Evolutionary conservation across 2,888 invertebrate species (phyloP).

Genomic region (Meiosimyza decipiens): DNA sequence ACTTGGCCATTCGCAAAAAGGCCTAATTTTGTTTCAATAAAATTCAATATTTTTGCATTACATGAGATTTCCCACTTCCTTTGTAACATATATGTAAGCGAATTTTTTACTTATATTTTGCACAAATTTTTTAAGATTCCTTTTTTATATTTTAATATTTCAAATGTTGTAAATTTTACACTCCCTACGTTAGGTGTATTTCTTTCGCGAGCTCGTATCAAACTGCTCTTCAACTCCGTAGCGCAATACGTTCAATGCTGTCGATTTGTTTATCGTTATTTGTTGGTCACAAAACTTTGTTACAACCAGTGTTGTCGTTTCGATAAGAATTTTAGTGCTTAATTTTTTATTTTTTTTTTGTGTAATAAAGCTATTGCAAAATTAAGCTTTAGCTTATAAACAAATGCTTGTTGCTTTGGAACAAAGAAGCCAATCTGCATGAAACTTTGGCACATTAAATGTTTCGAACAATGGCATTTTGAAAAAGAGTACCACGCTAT

Average conservation of each 20-base stretch:
- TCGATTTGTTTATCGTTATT: not conserved
- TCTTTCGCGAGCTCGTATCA: constrained; percentile 14
- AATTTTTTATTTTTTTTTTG: too few relatives aligned
- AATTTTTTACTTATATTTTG: not conserved
- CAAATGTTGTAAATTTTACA: not conserved
- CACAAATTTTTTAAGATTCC: not conserved
- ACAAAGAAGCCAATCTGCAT: too few relatives aligned
- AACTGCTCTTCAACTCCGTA: constrained; percentile 10
- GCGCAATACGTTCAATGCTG: not conserved
- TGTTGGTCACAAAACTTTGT: constrained; percentile 10
- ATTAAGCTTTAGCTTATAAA: too few relatives aligned
- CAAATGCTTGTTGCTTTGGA: too few relatives aligned
- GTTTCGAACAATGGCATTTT: too few relatives aligned
- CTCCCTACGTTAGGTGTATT: constrained; percentile 5
- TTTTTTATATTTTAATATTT: not conserved
- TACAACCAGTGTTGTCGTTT: not conserved
- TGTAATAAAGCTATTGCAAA: too few relatives aligned
- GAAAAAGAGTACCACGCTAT: too few relatives aligned
- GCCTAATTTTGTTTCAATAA: constrained; percentile 26
- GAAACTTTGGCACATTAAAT: too few relatives aligned
- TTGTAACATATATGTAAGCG: not conserved
- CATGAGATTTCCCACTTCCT: not conserved
- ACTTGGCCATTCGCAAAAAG: constrained; percentile 28
- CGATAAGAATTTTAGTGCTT: too few relatives aligned
- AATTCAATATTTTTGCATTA: constrained; percentile 18